These are phyloP conservation scores for Scalopus aquaticus DNA, from an alignment of 2,113 vertebrate species.

Conservation along the genomic window DNA sequence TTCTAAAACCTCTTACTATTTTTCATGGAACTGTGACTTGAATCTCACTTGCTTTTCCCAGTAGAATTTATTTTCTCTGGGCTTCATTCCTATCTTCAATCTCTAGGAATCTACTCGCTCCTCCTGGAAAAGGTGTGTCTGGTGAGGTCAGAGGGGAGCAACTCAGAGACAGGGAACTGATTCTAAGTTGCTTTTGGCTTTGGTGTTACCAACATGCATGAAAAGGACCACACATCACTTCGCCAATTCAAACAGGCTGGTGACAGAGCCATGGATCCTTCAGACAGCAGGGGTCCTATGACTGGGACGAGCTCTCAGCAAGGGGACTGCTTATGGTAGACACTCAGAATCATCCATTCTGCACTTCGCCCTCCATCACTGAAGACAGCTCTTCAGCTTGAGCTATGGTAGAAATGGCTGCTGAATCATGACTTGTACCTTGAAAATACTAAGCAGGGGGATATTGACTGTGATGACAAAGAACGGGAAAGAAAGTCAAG, in stretches of 20 bases:
- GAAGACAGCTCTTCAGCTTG: neutral
- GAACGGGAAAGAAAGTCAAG: neutral
- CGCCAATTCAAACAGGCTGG: neutral
- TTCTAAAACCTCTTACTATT: neutral
- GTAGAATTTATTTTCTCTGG: neutral
- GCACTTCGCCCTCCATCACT: neutral
- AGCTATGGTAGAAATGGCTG: neutral
- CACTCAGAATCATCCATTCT: too few relatives aligned
- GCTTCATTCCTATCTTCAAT: neutral
- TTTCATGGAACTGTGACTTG: neutral
- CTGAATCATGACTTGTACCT: neutral
- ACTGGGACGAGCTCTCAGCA: neutral
- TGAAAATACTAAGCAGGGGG: neutral
- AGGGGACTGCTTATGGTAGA: neutral
- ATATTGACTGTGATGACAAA: neutral
- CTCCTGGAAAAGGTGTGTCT: neutral
- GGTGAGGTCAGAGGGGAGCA: neutral
- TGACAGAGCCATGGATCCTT: neutral
- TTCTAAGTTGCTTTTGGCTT: neutral
- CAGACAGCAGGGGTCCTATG: neutral
- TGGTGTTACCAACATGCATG: neutral
- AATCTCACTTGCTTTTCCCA: neutral
- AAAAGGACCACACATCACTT: neutral
- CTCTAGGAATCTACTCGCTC: neutral
- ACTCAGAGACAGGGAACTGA: neutral